Conservation (phyloP, 2,113 vertebrate genomes). For the Petaurus breviceps region DNA sequence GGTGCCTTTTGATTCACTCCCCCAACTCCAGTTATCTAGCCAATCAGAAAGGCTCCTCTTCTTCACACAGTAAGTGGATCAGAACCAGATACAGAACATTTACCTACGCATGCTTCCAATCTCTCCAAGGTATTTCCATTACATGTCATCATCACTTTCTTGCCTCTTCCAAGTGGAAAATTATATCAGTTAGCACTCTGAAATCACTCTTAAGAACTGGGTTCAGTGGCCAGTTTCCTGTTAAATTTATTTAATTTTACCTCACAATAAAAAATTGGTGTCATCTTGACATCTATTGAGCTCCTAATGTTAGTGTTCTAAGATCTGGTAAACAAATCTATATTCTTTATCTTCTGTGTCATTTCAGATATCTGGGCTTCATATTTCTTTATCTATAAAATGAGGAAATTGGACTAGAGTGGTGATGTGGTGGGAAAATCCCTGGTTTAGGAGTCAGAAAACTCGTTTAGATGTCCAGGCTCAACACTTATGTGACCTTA, state of each 20-base stretch:
- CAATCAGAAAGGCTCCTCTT: background rate
- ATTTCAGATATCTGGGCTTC: background rate
- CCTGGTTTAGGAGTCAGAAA: too few species aligned
- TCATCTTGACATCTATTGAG: background rate
- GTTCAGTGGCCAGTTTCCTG: background rate
- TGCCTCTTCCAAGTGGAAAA: background rate
- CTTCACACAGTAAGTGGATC: background rate
- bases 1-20: background rate
- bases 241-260: constrained; percentile 37
- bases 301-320: background rate
- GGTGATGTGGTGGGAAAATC: background rate
- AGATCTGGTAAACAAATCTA: background rate
- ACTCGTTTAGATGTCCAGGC: too few species aligned
- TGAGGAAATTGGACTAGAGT: background rate
- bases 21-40: background rate
- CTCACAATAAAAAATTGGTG: background rate
- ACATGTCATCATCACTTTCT: background rate
- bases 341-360: background rate
- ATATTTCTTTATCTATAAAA: background rate
- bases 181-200: background rate
- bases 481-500: too few species aligned
- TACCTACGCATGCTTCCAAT: background rate
- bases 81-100: background rate
- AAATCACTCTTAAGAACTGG: background rate
- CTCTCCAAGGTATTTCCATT: background rate